Base-by-base conservation (phyloP, 1,140 invertebrate genomes). In the Penaeus indicus region DNA sequence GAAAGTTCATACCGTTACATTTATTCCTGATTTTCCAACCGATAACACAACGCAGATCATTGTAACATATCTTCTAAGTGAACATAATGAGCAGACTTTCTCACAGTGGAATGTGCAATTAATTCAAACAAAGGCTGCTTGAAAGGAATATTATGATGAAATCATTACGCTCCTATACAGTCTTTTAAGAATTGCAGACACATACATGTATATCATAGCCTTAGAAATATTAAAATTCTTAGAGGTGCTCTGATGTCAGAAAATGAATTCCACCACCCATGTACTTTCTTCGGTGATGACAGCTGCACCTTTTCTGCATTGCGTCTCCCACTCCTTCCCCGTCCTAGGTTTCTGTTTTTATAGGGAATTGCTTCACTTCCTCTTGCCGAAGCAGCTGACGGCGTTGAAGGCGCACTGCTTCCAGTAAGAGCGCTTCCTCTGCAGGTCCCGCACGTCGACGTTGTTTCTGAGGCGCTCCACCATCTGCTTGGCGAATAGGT, bases 381-480 rank as follows among this genome's bases (percentile, higher is more conserved):
- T 91, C 89, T 94, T 94, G 86, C 95, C 95, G 89, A 95, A 95
- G 91, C 95, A 95, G 67, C 94, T 94, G 54, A 95, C 95, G 1
- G 95, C 95, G 92, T 95, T 95, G 92, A 95, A 95, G 61, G 94
- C 94, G 90, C 95, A 95, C 89, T 95, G 94, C 90, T 95, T 95
- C 95, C 95, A 95, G 91, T 95, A 95, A 84, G 93, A 94, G 32
- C 94, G 92, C 84, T 95, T 95, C 67, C 93, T 93, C 91, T 94
- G 94, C 1, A 94, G 92, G 85, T 95, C 94, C 4, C 92, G 92
- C 27, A 94, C 91, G 91, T 94, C 93, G 84, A 93, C 90, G 90
- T 94, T 93, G 82, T 91, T 94, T 21, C 93, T 92, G 1, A 95
- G 92, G n/a, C 94, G 92, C 84, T 94, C 93, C 7, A 94, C 92